Base-by-base conservation (phyloP, 2,113 vertebrate species). In the Embiotoca jacksoni region DNA sequence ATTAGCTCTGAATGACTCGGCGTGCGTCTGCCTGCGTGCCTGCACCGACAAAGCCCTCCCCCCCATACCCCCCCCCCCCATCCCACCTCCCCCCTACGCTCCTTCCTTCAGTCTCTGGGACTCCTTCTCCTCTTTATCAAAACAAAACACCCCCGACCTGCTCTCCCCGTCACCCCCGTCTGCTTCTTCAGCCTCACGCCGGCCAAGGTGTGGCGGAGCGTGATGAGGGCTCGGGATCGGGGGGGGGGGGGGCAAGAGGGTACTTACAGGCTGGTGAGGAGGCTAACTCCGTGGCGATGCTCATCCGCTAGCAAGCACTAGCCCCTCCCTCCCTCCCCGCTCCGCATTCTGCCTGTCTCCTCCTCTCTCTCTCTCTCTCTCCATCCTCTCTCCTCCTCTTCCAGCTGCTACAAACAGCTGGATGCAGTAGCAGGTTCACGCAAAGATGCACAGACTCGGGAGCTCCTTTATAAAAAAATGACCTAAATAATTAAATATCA, bases 181-280 rank as follows among this genome's bases (percentile, higher is more conserved):
- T 23, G 23, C 23, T 23, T 23, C 23, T 23, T 30, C 57, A 63
- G 67, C 36, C 64, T 52, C 41, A 6, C 11, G 11, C 37, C 9
- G 73, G 49, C 23, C 23, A 23, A 23, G 23, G 23, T 23, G 23
- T 1, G 23, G 23, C 23, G 23, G 23, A 23, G 41, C 30, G 6
- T 0, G 46, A 55, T 8, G 23, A 35, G 58, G 74, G 14, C 13
- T 58, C 7, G 0, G 64, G 84, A 80, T 55, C 62, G 10, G 73
- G 23, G 6, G 1, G 14, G 5, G 41, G 10, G 76, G 37, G 7
- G 1, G 15, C 67, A 74, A 69, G 41, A 9, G 9, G 62, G 68
- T 88, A 90, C 91, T 92, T 73, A 92, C 91, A 6, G 57, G 57
- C 69, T 69, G 78, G 44, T 78, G 84, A 88, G 83, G 87, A 89